Percentiles rank a stretch among this genome's conserved stretches.
These are phyloP conservation scores for Sula dactylatra DNA, from an alignment of 2,113 vertebrate genomes.

Conservation along the genomic window DNA sequence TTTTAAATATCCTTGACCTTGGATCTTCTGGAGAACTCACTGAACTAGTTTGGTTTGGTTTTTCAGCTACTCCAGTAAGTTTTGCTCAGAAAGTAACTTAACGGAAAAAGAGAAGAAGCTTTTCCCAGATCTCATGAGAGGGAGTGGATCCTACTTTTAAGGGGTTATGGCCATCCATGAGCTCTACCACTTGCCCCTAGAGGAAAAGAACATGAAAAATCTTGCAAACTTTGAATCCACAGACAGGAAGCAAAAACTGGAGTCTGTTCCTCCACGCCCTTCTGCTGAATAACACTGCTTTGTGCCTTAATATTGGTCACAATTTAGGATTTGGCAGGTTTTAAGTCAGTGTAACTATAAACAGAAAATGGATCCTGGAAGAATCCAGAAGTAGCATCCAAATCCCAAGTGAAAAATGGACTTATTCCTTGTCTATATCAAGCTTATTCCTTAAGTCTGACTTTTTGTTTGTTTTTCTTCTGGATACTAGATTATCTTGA, in stretches of 20 bases:
- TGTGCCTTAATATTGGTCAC: background rate
- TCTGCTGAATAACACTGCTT: background rate
- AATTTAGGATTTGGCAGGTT: background rate
- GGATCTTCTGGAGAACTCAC: background rate
- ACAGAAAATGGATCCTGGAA: background rate
- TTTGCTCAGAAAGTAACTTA: background rate
- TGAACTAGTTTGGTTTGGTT: background rate
- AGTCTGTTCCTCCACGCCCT: background rate
- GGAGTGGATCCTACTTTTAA: background rate
- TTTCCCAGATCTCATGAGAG: background rate
- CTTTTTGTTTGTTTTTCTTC: background rate
- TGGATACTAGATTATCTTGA: background rate
- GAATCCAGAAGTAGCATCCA: background rate
- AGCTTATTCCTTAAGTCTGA: background rate
- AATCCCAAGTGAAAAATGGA: background rate
- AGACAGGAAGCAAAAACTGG: background rate
- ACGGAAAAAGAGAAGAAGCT: background rate
- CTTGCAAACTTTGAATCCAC: background rate
- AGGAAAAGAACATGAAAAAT: background rate
- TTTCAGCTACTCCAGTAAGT: background rate
- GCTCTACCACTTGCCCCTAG: background rate
- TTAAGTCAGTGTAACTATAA: background rate
- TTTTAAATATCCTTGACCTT: background rate
- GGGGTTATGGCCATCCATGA: background rate
- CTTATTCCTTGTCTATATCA: background rate